Evolutionary conservation across 2,113 vertebrate species (phyloP), one percentile per base, ranked within the genome.

Genomic region (Hymenochirus boettgeri): DNA sequence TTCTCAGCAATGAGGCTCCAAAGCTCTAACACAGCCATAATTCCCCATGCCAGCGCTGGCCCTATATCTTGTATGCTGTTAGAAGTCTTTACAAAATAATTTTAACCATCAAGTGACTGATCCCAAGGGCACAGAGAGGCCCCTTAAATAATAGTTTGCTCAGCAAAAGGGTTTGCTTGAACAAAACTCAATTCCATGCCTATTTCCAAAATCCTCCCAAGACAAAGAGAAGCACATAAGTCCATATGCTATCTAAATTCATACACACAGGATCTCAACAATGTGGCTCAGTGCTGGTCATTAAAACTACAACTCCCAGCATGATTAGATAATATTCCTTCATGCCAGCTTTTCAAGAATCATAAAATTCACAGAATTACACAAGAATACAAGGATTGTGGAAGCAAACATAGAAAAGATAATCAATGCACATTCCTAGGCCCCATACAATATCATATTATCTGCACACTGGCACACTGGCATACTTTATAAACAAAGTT

Each of bases 21-120:
- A n/a, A 39, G 23, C 47, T 42, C 56, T 59, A 29, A 52, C 23
- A 25, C 23, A 52, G 64, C 56, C 64, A 51, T 33, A 52, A 39
- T 29, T 37, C 52, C 23, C 19, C 24, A 19, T 59, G 47, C 55
- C 47, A 67, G 31, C 46, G 4, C 24, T 13, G 24, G 47, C 46
- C 23, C n/a, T n/a, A n/a, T n/a, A n/a, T n/a, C n/a, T 42, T 12
- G 10, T 55, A n/a, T 51, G 46, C 64, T 37, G 54, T 55, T 64
- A 22, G 26, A 21, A 48, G 58, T n/a, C 59, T 61, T 51, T 31
- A 52, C 59, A 57, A 59, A 67, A 67, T 67, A 67, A 67, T 59
- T 31, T 31, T 17, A 27, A 52, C 50, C 46, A 67, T 37, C 56
- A 59, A 52, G 55, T 27, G 31, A 47, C 13, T 10, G 55, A 19